These are phyloP conservation scores for Nymphalis urticae DNA, from an alignment of 2,888 invertebrate species.

Conservation along the genomic window DNA sequence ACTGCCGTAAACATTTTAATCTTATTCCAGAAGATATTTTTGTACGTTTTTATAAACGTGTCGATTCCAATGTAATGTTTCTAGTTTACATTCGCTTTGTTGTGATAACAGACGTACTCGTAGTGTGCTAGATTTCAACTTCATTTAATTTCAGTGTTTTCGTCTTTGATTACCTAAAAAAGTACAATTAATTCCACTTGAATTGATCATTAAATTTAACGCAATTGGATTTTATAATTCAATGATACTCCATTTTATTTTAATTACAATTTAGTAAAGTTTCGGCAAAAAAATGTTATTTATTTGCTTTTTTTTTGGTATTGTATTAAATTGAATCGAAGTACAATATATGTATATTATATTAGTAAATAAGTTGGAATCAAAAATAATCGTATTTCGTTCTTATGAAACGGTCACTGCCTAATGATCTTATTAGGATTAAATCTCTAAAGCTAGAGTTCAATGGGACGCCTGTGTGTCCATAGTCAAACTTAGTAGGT, in stretches of 20 bases:
- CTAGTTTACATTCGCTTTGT: constrained; percentile 42
- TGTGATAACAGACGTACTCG: constrained; percentile 54
- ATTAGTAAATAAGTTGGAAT: constrained; percentile 37
- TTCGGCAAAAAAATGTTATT: constrained; percentile 13
- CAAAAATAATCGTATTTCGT: constrained; percentile 39
- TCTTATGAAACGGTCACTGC: constrained; percentile 62
- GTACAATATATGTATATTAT: constrained; percentile 29
- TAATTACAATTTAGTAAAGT: constrained; percentile 7
- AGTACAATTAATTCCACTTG: constrained; percentile 7
- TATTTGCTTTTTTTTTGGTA: constrained; percentile 8
- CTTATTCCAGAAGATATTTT: background rate
- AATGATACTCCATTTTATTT: background rate
- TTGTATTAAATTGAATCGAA: constrained; percentile 10
- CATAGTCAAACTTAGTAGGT: constrained; percentile 73
- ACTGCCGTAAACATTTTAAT: background rate
- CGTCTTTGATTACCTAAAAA: constrained; percentile 14
- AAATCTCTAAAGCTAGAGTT: constrained; percentile 55
- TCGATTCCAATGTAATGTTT: constrained; percentile 37
- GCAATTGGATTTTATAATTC: background rate
- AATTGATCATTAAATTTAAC: constrained; percentile 29
- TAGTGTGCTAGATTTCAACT: constrained; percentile 58
- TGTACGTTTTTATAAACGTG: background rate
- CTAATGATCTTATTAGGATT: constrained; percentile 56
- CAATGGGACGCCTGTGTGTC: constrained; percentile 57
- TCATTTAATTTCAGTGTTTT: constrained; percentile 34